These are phyloP conservation scores for Macropodus opercularis DNA, from an alignment of 2,797 vertebrate genomes.

Conservation along the genomic window DNA sequence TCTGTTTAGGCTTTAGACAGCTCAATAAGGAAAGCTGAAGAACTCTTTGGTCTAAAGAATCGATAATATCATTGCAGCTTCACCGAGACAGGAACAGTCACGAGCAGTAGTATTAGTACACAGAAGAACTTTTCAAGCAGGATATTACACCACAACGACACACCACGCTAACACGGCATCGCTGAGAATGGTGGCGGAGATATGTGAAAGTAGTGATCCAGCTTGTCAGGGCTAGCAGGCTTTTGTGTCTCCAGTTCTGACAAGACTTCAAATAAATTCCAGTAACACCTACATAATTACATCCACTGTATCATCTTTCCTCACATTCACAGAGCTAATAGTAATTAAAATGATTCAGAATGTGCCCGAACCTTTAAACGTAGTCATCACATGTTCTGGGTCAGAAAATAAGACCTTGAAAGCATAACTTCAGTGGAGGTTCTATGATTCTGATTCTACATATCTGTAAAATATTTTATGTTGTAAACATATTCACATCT, in stretches of 20 bases:
- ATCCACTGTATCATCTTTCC: not conserved
- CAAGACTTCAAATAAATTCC: not conserved
- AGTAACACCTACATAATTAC: not conserved
- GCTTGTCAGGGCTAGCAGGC: not conserved
- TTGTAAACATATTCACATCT: no score
- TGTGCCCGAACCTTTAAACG: not conserved
- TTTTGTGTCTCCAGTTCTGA: not conserved
- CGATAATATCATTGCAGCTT: conserved; percentile 6
- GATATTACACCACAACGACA: not conserved
- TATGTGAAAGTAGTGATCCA: not conserved
- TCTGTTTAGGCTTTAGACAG: not conserved
- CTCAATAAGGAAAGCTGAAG: conserved; percentile 6
- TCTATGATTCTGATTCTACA: no score
- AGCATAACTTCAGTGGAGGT: no score
- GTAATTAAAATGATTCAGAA: not conserved
- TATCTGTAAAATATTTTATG: no score
- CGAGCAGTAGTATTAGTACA: not conserved
- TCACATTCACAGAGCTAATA: not conserved
- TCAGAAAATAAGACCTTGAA: no score
- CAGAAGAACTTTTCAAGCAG: not conserved
- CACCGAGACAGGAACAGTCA: not conserved
- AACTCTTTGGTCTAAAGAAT: not conserved
- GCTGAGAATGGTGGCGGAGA: not conserved
- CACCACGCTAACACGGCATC: not conserved
- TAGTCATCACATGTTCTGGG: no score